Percentiles rank a stretch among this genome's conserved stretches.
phyloP scores from a whole-genome alignment of 2,113 vertebrate species.

The Ariopsis seemanni region DNA sequence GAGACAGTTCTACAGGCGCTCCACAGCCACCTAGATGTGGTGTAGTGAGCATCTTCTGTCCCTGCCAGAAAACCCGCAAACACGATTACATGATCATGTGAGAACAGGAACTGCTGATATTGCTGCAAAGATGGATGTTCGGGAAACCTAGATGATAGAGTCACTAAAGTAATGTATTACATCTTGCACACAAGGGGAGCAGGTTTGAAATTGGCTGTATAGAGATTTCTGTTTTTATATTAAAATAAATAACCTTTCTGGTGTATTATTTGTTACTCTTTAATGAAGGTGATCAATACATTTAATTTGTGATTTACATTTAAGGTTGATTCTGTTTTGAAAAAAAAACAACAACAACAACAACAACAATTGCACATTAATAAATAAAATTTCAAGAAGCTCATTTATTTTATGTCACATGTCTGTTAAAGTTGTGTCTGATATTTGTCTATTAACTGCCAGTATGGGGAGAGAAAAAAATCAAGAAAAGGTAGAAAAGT shows the following conservation, averaged over 20 bases:
- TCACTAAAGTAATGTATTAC: neutral
- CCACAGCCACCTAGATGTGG: neutral
- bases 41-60: neutral
- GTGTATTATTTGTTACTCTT: neutral
- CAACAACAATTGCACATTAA: neutral
- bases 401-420: neutral
- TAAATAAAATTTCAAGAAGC: neutral
- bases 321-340: neutral
- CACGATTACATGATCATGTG: conserved; percentile 9
- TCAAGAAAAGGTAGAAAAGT: conserved; percentile 3
- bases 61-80: conserved; percentile 6
- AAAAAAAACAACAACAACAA: neutral
- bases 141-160: neutral
- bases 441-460: neutral
- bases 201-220: neutral
- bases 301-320: neutral
- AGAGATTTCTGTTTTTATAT: neutral
- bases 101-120: conserved; percentile 11
- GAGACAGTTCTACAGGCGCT: neutral
- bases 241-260: neutral
- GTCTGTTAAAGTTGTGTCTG: neutral
- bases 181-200: neutral
- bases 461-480: neutral
- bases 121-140: conserved; percentile 7
- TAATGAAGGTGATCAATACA: neutral